phyloP scores from a whole-genome alignment of 2,113 vertebrate species.

The Plotosus lineatus region DNA sequence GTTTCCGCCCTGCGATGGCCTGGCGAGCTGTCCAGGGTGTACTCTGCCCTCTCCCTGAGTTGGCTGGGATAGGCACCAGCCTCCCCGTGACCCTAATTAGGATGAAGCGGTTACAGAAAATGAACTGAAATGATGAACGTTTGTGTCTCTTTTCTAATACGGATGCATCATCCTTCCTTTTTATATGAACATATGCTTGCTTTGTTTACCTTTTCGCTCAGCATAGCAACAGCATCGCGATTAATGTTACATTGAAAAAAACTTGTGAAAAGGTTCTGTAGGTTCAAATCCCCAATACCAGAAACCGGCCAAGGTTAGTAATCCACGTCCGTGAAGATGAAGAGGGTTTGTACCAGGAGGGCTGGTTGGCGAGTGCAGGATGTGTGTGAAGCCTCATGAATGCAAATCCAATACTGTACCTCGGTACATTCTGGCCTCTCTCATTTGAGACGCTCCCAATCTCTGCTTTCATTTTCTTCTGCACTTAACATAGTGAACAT shows the following conservation, averaged over 20 bases:
- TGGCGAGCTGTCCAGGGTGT: too few species aligned
- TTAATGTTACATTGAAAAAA: slow-evolving; percentile 62
- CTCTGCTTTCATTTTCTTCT: slow-evolving; percentile 38
- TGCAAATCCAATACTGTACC: slow-evolving; percentile 20
- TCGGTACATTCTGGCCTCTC: neutral
- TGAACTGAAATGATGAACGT: too few species aligned
- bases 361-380: slow-evolving; percentile 61
- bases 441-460: slow-evolving; percentile 2
- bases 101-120: too few species aligned
- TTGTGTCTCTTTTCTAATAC: slow-evolving; percentile 40
- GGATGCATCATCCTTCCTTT: slow-evolving; percentile 43
- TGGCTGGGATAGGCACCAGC: too few species aligned
- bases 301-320: neutral
- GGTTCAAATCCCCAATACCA: neutral
- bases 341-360: slow-evolving; percentile 40
- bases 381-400: slow-evolving; percentile 45
- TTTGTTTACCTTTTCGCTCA: slow-evolving; percentile 59
- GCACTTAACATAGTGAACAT: slow-evolving; percentile 35
- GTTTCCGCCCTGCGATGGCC: too few species aligned
- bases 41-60: too few species aligned
- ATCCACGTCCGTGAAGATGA: neutral
- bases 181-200: slow-evolving; percentile 42
- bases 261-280: slow-evolving; percentile 42
- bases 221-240: slow-evolving; percentile 50
- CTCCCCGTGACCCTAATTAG: too few species aligned